Percentiles rank a stretch among this genome's conserved stretches.
Conservation (phyloP, 2,888 invertebrate genomes). For the Agapetus fuscipes region DNA sequence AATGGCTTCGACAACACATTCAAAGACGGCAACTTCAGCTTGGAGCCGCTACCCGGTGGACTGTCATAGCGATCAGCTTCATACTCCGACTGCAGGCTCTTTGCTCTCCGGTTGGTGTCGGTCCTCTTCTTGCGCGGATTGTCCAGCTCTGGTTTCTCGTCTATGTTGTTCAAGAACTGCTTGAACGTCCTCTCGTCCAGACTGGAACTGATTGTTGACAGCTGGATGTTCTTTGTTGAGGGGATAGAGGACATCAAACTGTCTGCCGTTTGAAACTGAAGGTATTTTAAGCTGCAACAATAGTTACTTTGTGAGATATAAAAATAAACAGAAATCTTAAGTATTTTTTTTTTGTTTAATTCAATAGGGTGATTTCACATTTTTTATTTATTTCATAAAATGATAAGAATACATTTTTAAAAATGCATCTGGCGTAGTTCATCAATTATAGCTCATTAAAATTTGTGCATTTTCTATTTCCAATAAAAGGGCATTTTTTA, state of each 20-base stretch:
- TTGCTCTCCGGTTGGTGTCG: slow-evolving; percentile 28
- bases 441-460: no score
- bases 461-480: no score
- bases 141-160: slow-evolving; percentile 24
- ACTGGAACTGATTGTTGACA: slow-evolving; percentile 20
- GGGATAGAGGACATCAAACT: slow-evolving; percentile 29
- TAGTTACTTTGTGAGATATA: neutral
- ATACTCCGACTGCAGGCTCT: slow-evolving; percentile 16
- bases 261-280: slow-evolving; percentile 46
- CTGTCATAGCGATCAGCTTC: slow-evolving; percentile 8
- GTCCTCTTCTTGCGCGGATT: slow-evolving; percentile 33
- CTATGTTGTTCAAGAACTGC: slow-evolving; percentile 25
- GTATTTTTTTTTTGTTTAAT: no score
- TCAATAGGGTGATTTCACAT: no score
- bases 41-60: slow-evolving; percentile 22
- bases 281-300: slow-evolving; percentile 50
- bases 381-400: no score
- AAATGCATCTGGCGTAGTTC: no score
- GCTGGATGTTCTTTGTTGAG: slow-evolving; percentile 13
- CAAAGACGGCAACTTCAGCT: slow-evolving; percentile 45
- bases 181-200: slow-evolving; percentile 29
- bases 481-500: no score
- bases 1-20: slow-evolving; percentile 41
- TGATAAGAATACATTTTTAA: no score
- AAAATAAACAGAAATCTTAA: slow-evolving; percentile 5